Evolutionary conservation across 2,113 vertebrate genomes (phyloP), one percentile per base, ranked within the genome.

Genomic region (Pterocles orientalis): DNA sequence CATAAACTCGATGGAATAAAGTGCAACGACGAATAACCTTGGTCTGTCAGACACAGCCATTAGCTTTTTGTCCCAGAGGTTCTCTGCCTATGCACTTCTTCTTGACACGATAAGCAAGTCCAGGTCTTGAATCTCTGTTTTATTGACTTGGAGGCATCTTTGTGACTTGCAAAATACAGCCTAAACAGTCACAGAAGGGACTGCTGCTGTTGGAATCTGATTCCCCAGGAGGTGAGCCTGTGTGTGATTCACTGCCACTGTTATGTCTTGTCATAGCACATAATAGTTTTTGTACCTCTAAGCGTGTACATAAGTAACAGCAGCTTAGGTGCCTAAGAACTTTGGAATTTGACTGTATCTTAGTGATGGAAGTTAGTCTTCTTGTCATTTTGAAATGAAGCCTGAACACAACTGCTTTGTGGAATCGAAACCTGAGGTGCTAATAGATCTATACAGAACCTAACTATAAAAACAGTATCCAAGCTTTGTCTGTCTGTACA

Each of bases 231-330:
- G 29, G 33, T 34, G 14, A 72, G 20, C 33, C 45, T 41, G 33
- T 6, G 53, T 45, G 9, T 31, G 29, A 5, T 4, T 36, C 47
- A 7, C 34, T 54, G 66, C 23, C 29, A 20, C 34, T 1, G 0
- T 0, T 47, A 21, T 3, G 16, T n/a, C 28, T 4, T 29, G 29
- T 13, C 10, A 3, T 29, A 15, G 47, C 19, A 61, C n/a, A 4
- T 13, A 10, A 1, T 10, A 10, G 24, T 1, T 45, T 14, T 39
- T 28, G 53, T 76, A 29, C 18, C 43, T 68, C 12, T 11, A 5
- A 3, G 36, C 15, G 23, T 48, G 56, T 26, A 1, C 0, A 0
- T 18, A 54, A 48, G 28, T 20, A 47, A 45, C 28, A 56, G 23
- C 34, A 73, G 3, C n/a, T 21, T 28, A 6, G 6, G 3, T 8